Evolutionary conservation across 37 sponge, comb jelly and placozoan species (phyloP).

Genomic region (Eunapius fragilis): DNA sequence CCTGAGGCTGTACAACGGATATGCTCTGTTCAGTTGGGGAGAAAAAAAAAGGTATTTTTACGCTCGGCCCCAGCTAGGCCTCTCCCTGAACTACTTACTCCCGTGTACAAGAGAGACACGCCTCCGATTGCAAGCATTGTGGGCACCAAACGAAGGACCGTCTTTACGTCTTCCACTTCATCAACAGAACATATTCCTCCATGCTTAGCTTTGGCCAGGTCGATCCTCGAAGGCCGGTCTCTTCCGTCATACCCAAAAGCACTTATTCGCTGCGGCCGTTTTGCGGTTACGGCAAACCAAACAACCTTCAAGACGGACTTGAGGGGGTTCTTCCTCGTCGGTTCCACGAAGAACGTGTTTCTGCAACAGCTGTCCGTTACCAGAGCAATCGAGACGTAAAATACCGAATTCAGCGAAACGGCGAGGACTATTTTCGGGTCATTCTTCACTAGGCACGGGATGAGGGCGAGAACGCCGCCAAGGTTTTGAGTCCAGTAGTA

Average conservation of each 20-base stretch:
- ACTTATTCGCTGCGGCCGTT: constrained; percentile 5
- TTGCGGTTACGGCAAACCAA: constrained; percentile 2
- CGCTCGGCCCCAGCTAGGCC: too few species aligned
- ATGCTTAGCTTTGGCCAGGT: constrained; percentile 26
- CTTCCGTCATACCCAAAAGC: constrained; percentile 24
- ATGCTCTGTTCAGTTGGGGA: too few species aligned
- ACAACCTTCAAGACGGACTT: constrained; percentile 1
- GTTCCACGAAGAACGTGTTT: background rate
- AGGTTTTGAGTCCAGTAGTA: constrained; percentile 68
- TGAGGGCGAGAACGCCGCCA: constrained; percentile 1
- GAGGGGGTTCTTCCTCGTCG: constrained; percentile 10
- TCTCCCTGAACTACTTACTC: too few species aligned
- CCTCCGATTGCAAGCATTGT: background rate
- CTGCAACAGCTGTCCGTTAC: background rate
- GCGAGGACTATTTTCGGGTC: background rate
- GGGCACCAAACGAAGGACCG: constrained; percentile 16
- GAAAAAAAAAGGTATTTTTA: too few species aligned
- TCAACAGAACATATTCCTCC: constrained; percentile 31
- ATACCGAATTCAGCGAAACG: background rate
- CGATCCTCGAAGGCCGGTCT: constrained; percentile 2
- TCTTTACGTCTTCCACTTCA: constrained; percentile 47
- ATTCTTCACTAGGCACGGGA: background rate
- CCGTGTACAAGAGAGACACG: constrained; percentile 7
- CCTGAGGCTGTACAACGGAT: background rate
- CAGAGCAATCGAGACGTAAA: constrained; percentile 11